Conservation (phyloP, 2,888 invertebrate genomes). For the Biston betularia region DNA sequence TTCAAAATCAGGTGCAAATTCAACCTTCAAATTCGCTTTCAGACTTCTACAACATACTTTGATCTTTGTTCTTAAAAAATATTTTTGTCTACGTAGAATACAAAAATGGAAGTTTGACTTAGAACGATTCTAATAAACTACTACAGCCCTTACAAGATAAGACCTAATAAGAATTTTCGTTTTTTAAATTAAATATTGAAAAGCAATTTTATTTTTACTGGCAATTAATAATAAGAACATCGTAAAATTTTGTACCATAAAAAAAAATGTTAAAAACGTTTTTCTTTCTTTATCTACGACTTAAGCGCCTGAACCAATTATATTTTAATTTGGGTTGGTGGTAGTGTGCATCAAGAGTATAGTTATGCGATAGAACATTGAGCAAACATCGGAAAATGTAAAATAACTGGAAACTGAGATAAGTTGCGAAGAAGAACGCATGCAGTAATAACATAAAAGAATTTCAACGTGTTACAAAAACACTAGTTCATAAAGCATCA, state of each 20-base stretch:
- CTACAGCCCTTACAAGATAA: background rate
- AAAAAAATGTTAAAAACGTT: no score
- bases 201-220: no score
- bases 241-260: no score
- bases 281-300: no score
- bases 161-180: background rate
- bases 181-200: no score
- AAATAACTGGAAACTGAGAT: no score
- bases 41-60: slow-evolving; percentile 19
- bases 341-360: no score
- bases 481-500: background rate
- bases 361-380: no score
- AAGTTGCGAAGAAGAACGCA: no score
- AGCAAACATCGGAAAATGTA: no score
- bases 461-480: background rate
- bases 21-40: slow-evolving; percentile 16
- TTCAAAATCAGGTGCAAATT: slow-evolving; percentile 29
- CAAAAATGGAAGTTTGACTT: background rate
- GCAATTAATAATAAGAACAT: background rate
- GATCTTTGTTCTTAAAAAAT: slow-evolving; percentile 22
- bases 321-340: no score
- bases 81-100: slow-evolving; percentile 15
- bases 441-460: background rate
- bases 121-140: background rate
- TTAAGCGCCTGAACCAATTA: no score